Base-by-base conservation (phyloP, 2,113 vertebrate species). In the Pterocles gutturalis region DNA sequence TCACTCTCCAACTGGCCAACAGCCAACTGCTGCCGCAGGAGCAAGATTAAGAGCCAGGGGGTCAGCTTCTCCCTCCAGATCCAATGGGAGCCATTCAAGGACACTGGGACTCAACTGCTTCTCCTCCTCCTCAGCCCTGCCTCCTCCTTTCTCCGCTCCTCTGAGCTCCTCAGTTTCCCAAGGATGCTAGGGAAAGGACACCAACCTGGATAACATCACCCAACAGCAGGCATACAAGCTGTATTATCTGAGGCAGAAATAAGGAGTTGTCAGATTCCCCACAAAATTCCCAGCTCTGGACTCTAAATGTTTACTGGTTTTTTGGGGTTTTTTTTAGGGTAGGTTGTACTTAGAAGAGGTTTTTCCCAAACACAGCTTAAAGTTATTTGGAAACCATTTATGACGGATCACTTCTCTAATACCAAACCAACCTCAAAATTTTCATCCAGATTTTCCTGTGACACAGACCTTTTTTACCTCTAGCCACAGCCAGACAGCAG, bases 61-160 rank as follows among this genome's bases (percentile, higher is more conserved):
- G 87, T 82, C 96, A 94, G 87, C 46, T 65, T 88, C 90, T 83
- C n/a, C 70, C 41, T 95, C 87, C 54, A 41, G 46, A 88, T 87
- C 82, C 96, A 94, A 17, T 11, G 70, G 83, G 66, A 96, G 92
- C 93, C 93, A 90, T 66, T 86, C 87, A 97, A 95, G 92, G 95
- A 96, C 92, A 96, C 87, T 8, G 38, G 28, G 73, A 93, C 85
- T 89, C 67, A 49, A 67, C 15, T 0, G 0, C 54, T 83, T 71
- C 78, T 75, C 43, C 64, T 62, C 31, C 33, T 91, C 45, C 77
- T 67, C 53, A 49, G 48, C 58, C 24, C 34, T 76, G 46, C 24
- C 57, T 45, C 45, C 22, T 75, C 55, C 33, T 28, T 72, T 29
- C 29, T 57, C 66, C 2, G 0, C 29, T 93, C 41, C 54, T 89